Evolutionary conservation across 2,797 vertebrate genomes (phyloP), one percentile per base, ranked within the genome.

Genomic region (Pseudomugil gertrudae): DNA sequence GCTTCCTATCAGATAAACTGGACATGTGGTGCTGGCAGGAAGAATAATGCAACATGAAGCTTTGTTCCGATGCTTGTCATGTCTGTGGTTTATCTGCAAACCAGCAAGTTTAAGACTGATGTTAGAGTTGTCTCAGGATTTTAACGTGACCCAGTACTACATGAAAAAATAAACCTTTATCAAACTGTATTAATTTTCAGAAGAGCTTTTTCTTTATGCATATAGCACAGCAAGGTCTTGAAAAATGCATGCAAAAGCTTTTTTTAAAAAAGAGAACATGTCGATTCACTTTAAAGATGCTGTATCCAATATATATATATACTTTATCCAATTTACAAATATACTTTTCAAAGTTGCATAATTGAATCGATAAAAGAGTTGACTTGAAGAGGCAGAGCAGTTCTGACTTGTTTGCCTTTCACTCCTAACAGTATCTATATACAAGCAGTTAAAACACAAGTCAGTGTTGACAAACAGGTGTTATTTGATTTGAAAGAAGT

Each of bases 1-100:
- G 84, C 84, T 79, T 84, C 87, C 86, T 67, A 79, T 86, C 86
- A 88, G 80, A 91, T 87, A 89, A 87, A 80, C 66, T 62, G 63
- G 81, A 88, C 89, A 91, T 83, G 72, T 57, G 56, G 57, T 15
- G 74, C 69, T 65, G 47, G 52, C 66, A 24, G 78, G 74, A 71
- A 59, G 61, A 69, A 81, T 87, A 81, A 75, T 30, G 64, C 35
- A 73, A 60, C 43, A 58, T 4, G 26, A 69, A 45, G 50, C 30
- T 29, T 53, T 61, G 30, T 56, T 62, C 56, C 62, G 58, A 50
- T 38, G 19, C 29, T 30, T 52, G 64, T 48, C 24, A 51, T 71
- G 56, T 55, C 4, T 17, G 4, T 21, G 51, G 23, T 82, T 81
- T 63, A 50, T 79, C 56, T 59, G 27, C 47, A 0, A 9, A 68